Percentiles rank a stretch among this genome's conserved stretches.
Conservation (phyloP, 2,888 invertebrate species). For the Pristionchus fissidentatus region DNA sequence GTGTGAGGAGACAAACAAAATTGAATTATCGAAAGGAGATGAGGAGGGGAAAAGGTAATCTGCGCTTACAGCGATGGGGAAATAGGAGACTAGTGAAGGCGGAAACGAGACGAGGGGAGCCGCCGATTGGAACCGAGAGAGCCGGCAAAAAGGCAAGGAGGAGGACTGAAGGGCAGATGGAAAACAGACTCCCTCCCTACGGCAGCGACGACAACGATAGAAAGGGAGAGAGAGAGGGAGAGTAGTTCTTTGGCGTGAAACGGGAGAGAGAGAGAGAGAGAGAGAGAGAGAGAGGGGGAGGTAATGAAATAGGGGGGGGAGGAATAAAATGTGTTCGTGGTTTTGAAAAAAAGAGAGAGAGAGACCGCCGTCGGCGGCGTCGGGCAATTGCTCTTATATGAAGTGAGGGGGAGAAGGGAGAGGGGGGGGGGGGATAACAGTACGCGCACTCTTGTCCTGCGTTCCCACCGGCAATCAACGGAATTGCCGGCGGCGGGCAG, state of each 20-base stretch:
- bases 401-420: conserved; percentile 36
- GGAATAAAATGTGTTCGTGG: conserved; percentile 37
- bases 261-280: neutral
- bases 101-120: conserved; percentile 1
- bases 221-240: conserved; percentile 3
- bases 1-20: neutral
- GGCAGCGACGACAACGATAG: too few relatives aligned
- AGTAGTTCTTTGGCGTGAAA: conserved; percentile 29
- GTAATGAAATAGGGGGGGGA: conserved; percentile 32
- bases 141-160: too few relatives aligned
- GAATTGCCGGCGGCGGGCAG: too few relatives aligned
- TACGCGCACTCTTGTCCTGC: conserved; percentile 8
- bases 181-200: too few relatives aligned
- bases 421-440: conserved; percentile 37
- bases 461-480: conserved; percentile 32
- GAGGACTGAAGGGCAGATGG: too few relatives aligned
- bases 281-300: conserved; percentile 12
- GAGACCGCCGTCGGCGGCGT: too few relatives aligned
- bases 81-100: neutral
- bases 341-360: conserved; percentile 30
- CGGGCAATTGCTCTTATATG: conserved; percentile 33
- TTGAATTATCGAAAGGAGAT: conserved; percentile 26
- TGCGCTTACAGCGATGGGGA: too few relatives aligned
- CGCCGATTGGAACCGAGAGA: too few relatives aligned
- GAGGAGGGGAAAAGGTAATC: conserved; percentile 5